Evolutionary conservation across 2,888 invertebrate species (phyloP).

Genomic region (Phyllotreta cruciferae): DNA sequence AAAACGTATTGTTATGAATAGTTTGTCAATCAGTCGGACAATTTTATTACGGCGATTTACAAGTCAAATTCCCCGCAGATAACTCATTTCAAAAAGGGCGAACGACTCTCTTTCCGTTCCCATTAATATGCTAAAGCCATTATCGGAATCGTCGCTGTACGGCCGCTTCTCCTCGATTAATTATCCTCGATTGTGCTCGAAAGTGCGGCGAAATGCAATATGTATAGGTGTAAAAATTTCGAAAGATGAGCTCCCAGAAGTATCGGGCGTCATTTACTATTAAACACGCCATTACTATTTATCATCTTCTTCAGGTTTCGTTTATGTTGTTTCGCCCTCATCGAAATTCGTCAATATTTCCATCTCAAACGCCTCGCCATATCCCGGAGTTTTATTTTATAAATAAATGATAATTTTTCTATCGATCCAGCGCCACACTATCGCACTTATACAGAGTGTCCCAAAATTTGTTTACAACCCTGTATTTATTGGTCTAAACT

Average conservation of each 20-base stretch:
- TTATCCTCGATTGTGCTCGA: no score
- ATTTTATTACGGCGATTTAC: conserved; percentile 29
- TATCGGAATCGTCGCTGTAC: not conserved
- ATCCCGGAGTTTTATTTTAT: not conserved
- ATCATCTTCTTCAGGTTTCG: conserved; percentile 1
- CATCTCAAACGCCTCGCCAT: not conserved
- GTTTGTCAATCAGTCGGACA: conserved; percentile 29
- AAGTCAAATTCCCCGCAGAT: conserved; percentile 28
- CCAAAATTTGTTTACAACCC: no score
- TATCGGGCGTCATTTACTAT: conserved; percentile 5
- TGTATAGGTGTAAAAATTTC: no score
- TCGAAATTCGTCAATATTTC: not conserved
- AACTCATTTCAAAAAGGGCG: conserved; percentile 19
- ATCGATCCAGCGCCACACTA: no score
- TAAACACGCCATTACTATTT: conserved; percentile 8
- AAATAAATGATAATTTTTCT: not conserved
- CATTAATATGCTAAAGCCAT: conserved; percentile 18
- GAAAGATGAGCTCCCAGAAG: conserved; percentile 1
- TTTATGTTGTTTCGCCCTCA: not conserved
- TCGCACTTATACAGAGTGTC: no score
- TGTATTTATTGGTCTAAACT: no score
- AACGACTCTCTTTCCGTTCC: conserved; percentile 8
- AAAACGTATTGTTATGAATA: conserved; percentile 32
- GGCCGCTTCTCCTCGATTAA: no score
- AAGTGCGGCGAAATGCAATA: no score